phyloP scores from a whole-genome alignment of 2,888 invertebrate genomes.

The Meteorus colon region DNA sequence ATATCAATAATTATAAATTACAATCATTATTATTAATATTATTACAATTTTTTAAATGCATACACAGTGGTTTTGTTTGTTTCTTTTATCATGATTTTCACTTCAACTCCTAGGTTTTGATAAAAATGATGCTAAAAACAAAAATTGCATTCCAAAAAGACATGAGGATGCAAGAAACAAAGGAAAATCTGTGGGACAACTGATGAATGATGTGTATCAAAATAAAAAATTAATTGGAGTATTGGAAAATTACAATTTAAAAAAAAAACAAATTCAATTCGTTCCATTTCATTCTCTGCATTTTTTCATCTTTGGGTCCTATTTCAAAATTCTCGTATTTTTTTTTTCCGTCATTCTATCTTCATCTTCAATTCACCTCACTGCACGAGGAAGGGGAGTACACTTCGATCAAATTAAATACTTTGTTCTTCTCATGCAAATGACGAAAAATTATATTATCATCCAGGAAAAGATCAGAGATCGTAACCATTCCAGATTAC shows the following conservation, averaged over 20 bases:
- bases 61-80: slow-evolving; percentile 63
- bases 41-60: slow-evolving; percentile 64
- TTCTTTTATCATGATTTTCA: slow-evolving; percentile 39
- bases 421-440: not conserved
- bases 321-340: slow-evolving; percentile 41
- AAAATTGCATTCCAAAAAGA: not conserved
- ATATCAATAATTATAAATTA: slow-evolving; percentile 61
- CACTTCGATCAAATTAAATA: not conserved
- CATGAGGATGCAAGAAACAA: not conserved
- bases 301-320: slow-evolving; percentile 40
- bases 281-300: slow-evolving; percentile 35
- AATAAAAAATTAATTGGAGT: not conserved
- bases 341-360: slow-evolving; percentile 43
- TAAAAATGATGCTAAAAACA: slow-evolving; percentile 39
- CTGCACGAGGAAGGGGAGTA: not conserved
- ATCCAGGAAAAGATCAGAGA: not conserved
- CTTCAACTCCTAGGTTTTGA: slow-evolving; percentile 42
- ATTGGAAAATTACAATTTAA: not conserved
- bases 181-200: too few species aligned
- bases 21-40: slow-evolving; percentile 65
- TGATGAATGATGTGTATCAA: not conserved
- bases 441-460: not conserved
- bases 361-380: not conserved
- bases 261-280: slow-evolving; percentile 13
- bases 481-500: not conserved